phyloP scores from a whole-genome alignment of 2,797 vertebrate genomes.

The Leptoclinus maculatus region DNA sequence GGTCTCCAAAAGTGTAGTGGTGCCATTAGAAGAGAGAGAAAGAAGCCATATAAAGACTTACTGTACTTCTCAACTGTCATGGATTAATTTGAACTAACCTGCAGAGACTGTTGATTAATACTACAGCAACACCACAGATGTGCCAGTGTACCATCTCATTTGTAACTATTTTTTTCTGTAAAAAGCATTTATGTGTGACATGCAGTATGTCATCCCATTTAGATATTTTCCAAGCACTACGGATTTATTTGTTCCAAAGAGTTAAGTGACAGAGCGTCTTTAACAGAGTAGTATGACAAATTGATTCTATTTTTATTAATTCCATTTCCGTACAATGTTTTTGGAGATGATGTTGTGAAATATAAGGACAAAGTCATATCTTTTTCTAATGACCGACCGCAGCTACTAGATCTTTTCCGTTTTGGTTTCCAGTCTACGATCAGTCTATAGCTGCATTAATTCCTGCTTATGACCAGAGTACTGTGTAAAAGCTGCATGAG shows the following conservation, averaged over 20 bases:
- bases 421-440: conserved; percentile 41
- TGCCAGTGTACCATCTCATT: conserved; percentile 18
- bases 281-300: conserved; percentile 40
- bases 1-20: conserved; percentile 38
- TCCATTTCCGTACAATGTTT: conserved; percentile 29
- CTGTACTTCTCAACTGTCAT: conserved; percentile 17
- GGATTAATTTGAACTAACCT: conserved; percentile 34
- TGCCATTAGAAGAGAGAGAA: conserved; percentile 32
- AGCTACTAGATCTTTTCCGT: conserved; percentile 43
- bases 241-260: conserved; percentile 53
- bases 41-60: conserved; percentile 68
- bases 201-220: conserved; percentile 24
- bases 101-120: conserved; percentile 30
- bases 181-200: conserved; percentile 55
- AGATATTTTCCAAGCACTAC: conserved; percentile 66
- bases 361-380: conserved; percentile 71
- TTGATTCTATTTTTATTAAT: conserved; percentile 70
- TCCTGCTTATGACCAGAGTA: conserved; percentile 57
- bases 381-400: conserved; percentile 68
- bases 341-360: conserved; percentile 63
- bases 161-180: conserved; percentile 43
- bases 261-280: conserved; percentile 38
- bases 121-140: conserved; percentile 19
- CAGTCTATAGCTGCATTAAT: conserved; percentile 58
- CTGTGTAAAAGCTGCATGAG: conserved; percentile 60